A percentile compares a stretch with the other conserved stretches of the same genome.
phyloP scores from a whole-genome alignment of 1,140 invertebrate genomes.

The Temnothorax curvispinosus region DNA sequence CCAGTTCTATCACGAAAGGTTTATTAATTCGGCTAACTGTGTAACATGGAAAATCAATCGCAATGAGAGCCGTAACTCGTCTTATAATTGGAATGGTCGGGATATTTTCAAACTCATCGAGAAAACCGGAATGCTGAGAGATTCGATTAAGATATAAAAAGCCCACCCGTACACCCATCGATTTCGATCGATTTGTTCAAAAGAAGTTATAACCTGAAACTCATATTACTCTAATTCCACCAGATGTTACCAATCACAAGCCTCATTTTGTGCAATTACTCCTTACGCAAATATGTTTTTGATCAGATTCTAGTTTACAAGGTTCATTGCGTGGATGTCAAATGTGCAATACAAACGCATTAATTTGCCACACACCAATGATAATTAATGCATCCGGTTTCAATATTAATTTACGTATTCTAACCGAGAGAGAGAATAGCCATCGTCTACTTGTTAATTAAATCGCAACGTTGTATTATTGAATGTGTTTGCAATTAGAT shows the following conservation, averaged over 20 bases:
- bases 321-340: not conserved
- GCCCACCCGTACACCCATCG: not conserved
- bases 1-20: conserved; percentile 13
- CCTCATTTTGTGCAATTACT: not conserved
- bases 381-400: conserved; percentile 20
- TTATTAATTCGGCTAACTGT: conserved; percentile 39
- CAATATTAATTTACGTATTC: conserved; percentile 25
- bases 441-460: conserved; percentile 23
- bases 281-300: conserved; percentile 4
- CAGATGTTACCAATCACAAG: not conserved
- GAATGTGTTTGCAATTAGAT: not conserved
- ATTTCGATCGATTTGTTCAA: not conserved
- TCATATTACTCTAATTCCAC: conserved; percentile 13
- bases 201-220: conserved; percentile 8
- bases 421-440: not conserved
- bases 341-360: conserved; percentile 15
- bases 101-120: conserved; percentile 13
- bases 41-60: conserved; percentile 50
- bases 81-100: conserved; percentile 20
- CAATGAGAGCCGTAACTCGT: conserved; percentile 30
- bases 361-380: conserved; percentile 9
- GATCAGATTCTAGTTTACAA: not conserved
- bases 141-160: conserved; percentile 50
- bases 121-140: conserved; percentile 23
- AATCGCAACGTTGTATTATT: conserved; percentile 6